Evolutionary conservation across 2,113 vertebrate species (phyloP), one percentile per base, ranked within the genome.

Genomic region (Piaya cayana): DNA sequence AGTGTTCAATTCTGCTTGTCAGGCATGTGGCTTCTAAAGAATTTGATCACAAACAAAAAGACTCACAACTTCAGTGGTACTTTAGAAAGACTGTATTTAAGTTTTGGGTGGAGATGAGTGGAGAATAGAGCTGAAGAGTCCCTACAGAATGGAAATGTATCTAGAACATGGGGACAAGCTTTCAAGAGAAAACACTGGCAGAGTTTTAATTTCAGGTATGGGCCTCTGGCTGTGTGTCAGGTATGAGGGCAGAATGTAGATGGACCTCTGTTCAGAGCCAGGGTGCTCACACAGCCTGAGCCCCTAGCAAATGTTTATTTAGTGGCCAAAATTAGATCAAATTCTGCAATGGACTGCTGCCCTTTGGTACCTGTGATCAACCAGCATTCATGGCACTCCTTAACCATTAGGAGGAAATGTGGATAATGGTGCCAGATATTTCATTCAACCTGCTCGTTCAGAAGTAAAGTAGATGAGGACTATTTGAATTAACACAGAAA

Each of bases 151-250:
- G 20, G 47, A 91, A 92, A 55, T 21, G 64, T 67, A 55, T 86
- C 69, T 74, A 59, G 27, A 91, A 55, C 68, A 45, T 29, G 50
- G 17, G n/a, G 77, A 83, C 0, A 1, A 82, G 10, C 16, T 86
- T 81, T 90, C 36, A 81, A 89, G 81, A 62, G 36, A 58, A 69
- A 83, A 78, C 0, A 0, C 49, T 39, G 45, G 32, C 0, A 37
- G 39, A 95, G 47, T 77, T 92, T 95, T 91, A 86, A 77, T 78
- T 64, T 86, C 32, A 77, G 59, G 12, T 77, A 74, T 86, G 42
- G 42, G 80, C 39, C 83, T 69, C 50, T 88, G 82, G 43, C 74
- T 87, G 69, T 87, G 56, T 88, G 39, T 91, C 67, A 65, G 30
- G 26, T 70, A 74, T 42, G 42, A 93, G 15, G 42, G 29, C 27